Percentiles rank a stretch among this genome's conserved stretches.
These are phyloP conservation scores for Bothrops jararaca DNA, from an alignment of 2,113 vertebrate species.

Conservation along the genomic window DNA sequence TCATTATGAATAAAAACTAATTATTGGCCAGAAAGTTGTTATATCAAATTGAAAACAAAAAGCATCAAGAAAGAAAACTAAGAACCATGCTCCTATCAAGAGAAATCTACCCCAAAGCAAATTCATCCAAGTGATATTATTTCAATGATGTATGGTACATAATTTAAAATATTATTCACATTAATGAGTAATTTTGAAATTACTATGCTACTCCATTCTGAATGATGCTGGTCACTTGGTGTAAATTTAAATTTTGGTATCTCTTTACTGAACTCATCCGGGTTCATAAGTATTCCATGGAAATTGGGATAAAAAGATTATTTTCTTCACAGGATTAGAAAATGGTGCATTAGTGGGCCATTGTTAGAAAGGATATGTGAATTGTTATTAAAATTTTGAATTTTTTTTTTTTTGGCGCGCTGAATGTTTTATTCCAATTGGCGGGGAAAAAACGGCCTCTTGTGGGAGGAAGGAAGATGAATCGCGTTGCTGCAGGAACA, in stretches of 20 bases:
- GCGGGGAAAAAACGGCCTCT: not conserved
- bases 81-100: conserved; percentile 15
- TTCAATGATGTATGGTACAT: conserved; percentile 2
- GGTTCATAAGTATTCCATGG: not conserved
- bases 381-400: not conserved
- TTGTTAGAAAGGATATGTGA: not conserved
- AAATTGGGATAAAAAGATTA: not conserved
- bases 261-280: not conserved
- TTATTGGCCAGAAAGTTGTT: conserved; percentile 40
- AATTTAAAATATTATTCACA: conserved; percentile 12
- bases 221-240: not conserved
- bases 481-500: not conserved
- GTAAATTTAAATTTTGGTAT: not conserved
- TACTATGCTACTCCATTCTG: not conserved
- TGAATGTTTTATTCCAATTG: conserved; percentile 1
- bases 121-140: conserved; percentile 23
- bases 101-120: conserved; percentile 20
- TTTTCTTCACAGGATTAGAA: not conserved
- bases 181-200: rapidly evolving
- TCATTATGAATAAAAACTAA: conserved; percentile 36
- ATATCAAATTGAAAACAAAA: conserved; percentile 14
- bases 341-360: too few species aligned
- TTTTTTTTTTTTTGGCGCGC: not conserved
- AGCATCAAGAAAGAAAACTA: conserved; percentile 13
- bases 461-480: not conserved